Percentiles rank a stretch among this genome's conserved stretches.
phyloP scores from a whole-genome alignment of 2,888 invertebrate species.

The Sminthurinus aureus region DNA sequence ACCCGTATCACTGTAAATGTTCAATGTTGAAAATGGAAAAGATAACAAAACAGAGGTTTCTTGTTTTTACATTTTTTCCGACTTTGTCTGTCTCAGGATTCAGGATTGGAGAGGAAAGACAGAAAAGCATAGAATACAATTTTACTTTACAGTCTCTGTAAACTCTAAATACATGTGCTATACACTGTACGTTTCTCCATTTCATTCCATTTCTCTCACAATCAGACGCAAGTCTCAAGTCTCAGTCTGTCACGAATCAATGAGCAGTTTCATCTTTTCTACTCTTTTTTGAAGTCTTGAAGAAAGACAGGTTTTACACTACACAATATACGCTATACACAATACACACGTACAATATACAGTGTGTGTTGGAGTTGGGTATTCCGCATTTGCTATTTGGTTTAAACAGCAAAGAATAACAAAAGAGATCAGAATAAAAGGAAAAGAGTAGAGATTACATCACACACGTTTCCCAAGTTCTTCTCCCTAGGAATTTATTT shows the following conservation, averaged over 20 bases:
- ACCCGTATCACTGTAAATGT: neutral
- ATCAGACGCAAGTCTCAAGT: neutral
- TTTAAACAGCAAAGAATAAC: neutral
- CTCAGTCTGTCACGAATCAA: conserved; percentile 19
- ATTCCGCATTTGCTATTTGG: too few species aligned
- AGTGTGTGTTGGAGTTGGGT: neutral
- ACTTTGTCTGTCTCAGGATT: neutral
- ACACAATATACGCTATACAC: neutral
- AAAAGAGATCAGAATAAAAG: neutral
- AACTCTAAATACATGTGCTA: too few species aligned
- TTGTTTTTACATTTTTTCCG: neutral
- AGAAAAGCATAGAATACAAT: neutral
- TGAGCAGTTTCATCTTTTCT: conserved; percentile 14
- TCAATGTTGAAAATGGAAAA: neutral
- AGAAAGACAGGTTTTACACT: neutral
- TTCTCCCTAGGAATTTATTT: conserved; percentile 1
- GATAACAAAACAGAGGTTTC: neutral
- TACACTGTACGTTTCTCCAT: neutral
- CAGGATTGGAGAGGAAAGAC: neutral
- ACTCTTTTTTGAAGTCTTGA: neutral
- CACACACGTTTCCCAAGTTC: neutral
- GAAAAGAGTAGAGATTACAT: conserved; percentile 8
- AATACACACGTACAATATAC: neutral
- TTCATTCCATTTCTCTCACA: neutral
- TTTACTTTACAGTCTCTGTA: too few species aligned